Percentiles rank a stretch among this genome's conserved stretches.
phyloP scores from a whole-genome alignment of 2,113 vertebrate species.

The Genyomyrus donnyi region DNA sequence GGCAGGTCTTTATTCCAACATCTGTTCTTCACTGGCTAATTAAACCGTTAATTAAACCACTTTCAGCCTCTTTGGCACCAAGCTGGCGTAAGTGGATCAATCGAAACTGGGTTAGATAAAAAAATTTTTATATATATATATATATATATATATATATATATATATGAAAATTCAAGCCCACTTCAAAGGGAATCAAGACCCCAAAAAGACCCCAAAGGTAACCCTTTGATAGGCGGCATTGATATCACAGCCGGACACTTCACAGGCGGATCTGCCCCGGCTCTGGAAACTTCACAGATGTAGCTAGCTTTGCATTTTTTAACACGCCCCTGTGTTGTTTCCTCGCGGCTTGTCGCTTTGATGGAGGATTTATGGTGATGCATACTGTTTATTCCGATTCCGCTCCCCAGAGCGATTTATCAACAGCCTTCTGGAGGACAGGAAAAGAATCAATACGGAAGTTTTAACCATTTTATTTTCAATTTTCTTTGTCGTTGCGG shows the following conservation, averaged over 20 bases:
- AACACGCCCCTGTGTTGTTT: not conserved
- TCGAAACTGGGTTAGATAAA: not conserved
- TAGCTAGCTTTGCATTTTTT: not conserved
- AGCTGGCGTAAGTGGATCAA: not conserved
- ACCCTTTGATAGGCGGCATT: not conserved
- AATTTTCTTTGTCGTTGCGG: not conserved
- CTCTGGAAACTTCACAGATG: not conserved
- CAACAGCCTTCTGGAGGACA: not conserved
- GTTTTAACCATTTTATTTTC: not conserved
- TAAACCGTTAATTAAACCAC: slow-evolving; percentile 9
- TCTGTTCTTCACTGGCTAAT: not conserved
- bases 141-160: too few species aligned
- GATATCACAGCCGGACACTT: not conserved
- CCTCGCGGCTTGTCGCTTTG: not conserved
- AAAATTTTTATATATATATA: too few species aligned
- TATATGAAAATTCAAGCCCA: not conserved
- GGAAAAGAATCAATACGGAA: not conserved
- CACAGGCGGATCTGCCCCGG: not conserved
- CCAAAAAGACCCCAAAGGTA: not conserved
- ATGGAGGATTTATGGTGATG: not conserved
- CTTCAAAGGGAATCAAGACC: not conserved
- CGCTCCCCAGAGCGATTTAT: not conserved
- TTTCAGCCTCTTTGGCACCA: not conserved
- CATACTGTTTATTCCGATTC: not conserved
- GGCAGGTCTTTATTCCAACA: not conserved